A percentile compares a stretch with the other conserved stretches of the same genome.
These are phyloP conservation scores for Passer domesticus DNA, from an alignment of 2,113 vertebrate genomes.

Conservation along the genomic window DNA sequence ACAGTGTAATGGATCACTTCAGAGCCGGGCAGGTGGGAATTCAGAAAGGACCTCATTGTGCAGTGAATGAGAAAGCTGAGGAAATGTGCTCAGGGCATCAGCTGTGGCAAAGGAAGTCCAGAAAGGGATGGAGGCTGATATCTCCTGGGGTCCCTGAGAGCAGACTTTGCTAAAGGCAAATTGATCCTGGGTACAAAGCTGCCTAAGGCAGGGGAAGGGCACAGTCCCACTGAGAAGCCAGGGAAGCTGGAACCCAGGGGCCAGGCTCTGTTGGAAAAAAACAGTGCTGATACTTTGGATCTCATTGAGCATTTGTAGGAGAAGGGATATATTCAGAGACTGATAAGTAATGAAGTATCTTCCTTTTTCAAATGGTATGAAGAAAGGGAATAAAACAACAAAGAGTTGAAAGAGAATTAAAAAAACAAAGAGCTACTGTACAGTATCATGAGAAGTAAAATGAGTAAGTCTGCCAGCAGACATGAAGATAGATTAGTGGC, in stretches of 20 bases:
- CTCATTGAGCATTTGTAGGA: background rate
- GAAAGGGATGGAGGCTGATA: background rate
- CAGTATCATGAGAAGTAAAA: constrained; percentile 8
- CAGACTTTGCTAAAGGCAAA: background rate
- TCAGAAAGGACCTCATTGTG: background rate
- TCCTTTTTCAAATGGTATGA: constrained; percentile 11
- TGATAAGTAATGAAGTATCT: background rate
- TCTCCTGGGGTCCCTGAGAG: background rate
- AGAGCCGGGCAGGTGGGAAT: background rate
- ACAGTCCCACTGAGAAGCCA: background rate
- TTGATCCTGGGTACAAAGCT: background rate
- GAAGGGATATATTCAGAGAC: background rate
- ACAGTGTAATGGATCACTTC: background rate
- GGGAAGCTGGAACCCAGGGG: background rate
- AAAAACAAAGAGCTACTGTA: constrained; percentile 45
- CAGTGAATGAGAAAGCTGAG: background rate
- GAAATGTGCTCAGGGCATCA: background rate
- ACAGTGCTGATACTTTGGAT: background rate
- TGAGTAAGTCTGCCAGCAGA: background rate
- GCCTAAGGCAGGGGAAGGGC: background rate
- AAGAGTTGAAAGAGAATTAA: constrained; percentile 8
- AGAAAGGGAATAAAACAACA: constrained; percentile 24
- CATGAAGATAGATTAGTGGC: background rate
- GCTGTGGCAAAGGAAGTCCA: background rate
- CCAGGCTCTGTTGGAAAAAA: background rate